A percentile compares a stretch with the other conserved stretches of the same genome.
These are phyloP conservation scores for Sinocyclocheilus grahami DNA, from an alignment of 2,113 vertebrate species.

Conservation along the genomic window DNA sequence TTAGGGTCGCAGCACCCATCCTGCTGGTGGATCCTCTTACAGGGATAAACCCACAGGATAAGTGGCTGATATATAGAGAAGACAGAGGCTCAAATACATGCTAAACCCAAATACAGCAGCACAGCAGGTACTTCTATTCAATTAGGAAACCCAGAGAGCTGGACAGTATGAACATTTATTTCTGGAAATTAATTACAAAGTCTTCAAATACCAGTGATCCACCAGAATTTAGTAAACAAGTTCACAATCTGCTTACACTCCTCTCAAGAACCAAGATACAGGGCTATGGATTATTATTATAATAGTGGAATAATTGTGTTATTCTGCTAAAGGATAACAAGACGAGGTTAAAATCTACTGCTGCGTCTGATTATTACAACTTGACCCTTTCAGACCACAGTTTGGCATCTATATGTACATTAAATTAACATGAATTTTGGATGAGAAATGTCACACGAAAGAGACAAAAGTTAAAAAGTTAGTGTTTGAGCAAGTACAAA, in stretches of 20 bases:
- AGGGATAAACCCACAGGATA: slow-evolving; percentile 10
- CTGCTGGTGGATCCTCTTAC: slow-evolving; percentile 22
- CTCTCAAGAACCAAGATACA: slow-evolving; percentile 68
- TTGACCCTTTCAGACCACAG: slow-evolving; percentile 60
- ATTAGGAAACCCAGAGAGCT: slow-evolving; percentile 50
- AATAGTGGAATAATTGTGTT: slow-evolving; percentile 57
- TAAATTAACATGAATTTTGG: slow-evolving; percentile 49
- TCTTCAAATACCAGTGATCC: slow-evolving; percentile 75
- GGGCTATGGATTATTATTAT: slow-evolving; percentile 67
- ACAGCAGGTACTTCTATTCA: not conserved
- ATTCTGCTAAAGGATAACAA: slow-evolving; percentile 62
- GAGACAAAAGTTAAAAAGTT: slow-evolving; percentile 48
- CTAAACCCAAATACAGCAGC: not conserved
- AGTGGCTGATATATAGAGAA: slow-evolving; percentile 4
- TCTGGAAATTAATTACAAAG: slow-evolving; percentile 81
- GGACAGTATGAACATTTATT: slow-evolving; percentile 83
- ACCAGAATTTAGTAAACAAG: slow-evolving; percentile 72
- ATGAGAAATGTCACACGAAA: slow-evolving; percentile 28
- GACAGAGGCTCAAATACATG: not conserved
- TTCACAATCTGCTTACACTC: slow-evolving; percentile 64
- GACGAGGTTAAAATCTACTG: slow-evolving; percentile 48
- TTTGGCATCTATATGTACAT: slow-evolving; percentile 60
- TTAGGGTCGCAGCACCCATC: not conserved
- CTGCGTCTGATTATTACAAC: slow-evolving; percentile 48
- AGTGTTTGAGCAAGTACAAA: slow-evolving; percentile 54